Conservation (phyloP, 2,888 invertebrate genomes). For the Gymnosoma rotundatum region DNA sequence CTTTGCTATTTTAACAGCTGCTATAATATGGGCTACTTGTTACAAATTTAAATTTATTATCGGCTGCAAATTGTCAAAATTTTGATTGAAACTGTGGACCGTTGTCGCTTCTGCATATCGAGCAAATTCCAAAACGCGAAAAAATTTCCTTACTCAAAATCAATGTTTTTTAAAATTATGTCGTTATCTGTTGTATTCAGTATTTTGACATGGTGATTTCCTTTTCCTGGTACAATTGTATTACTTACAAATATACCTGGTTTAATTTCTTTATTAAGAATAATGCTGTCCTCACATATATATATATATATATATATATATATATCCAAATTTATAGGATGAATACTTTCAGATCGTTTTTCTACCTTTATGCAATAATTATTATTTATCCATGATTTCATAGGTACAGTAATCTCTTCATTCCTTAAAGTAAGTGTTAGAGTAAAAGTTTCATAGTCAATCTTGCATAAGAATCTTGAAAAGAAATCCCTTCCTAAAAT, state of each 20-base stretch:
- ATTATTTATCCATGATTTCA: background rate
- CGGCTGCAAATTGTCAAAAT: too few relatives aligned
- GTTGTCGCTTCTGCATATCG: too few relatives aligned
- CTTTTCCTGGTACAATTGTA: conserved; percentile 8
- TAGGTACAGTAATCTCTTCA: background rate
- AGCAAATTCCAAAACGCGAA: too few relatives aligned
- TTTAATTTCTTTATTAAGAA: background rate
- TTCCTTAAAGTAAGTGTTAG: background rate
- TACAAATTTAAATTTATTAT: too few relatives aligned
- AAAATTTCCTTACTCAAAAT: background rate
- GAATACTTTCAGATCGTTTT: background rate
- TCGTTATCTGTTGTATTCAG: background rate
- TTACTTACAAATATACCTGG: background rate
- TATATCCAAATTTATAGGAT: background rate
- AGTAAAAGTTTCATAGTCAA: background rate
- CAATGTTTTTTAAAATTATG: background rate
- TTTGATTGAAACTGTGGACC: too few relatives aligned
- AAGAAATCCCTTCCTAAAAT: background rate
- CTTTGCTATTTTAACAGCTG: too few relatives aligned
- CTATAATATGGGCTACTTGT: too few relatives aligned
- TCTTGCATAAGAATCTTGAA: conserved; percentile 2
- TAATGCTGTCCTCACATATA: background rate
- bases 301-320: too few relatives aligned
- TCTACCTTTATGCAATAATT: background rate
- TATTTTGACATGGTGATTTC: background rate